Conservation (phyloP, 2,113 vertebrate species). For the Rhynchopsitta pachyrhyncha region DNA sequence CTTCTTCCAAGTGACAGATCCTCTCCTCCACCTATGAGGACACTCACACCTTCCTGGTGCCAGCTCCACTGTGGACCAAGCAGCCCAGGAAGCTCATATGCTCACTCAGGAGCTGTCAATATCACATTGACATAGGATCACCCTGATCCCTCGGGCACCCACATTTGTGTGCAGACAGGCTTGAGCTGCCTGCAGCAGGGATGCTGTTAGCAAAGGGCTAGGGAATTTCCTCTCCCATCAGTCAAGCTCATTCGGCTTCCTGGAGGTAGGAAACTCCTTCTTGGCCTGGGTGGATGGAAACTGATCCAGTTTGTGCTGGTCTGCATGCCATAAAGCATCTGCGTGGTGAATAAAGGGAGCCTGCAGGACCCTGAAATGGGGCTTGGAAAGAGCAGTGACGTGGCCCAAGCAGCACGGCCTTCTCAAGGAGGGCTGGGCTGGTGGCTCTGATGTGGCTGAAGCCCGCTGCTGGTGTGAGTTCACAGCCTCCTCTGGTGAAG, state of each 20-base stretch:
- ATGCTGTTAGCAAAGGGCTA: neutral
- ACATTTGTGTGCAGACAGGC: neutral
- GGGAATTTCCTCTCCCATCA: neutral
- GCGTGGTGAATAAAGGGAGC: neutral
- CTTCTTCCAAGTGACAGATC: neutral
- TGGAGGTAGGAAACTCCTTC: neutral
- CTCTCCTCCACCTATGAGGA: neutral
- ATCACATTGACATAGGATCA: accelerated
- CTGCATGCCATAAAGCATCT: neutral
- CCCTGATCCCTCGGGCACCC: neutral
- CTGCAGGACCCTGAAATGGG: neutral
- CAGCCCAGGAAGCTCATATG: neutral
- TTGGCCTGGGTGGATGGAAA: neutral
- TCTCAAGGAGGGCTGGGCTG: neutral
- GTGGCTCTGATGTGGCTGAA: neutral
- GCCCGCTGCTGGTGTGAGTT: neutral
- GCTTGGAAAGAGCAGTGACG: neutral
- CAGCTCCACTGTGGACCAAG: neutral
- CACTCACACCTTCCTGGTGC: neutral
- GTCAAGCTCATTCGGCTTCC: neutral
- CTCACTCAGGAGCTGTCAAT: accelerated
- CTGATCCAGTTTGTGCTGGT: neutral
- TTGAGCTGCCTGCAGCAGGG: neutral
- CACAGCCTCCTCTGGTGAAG: neutral
- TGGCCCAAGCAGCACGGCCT: neutral